phyloP scores from a whole-genome alignment of 2,113 vertebrate species.

The Saimiri boliviensis region DNA sequence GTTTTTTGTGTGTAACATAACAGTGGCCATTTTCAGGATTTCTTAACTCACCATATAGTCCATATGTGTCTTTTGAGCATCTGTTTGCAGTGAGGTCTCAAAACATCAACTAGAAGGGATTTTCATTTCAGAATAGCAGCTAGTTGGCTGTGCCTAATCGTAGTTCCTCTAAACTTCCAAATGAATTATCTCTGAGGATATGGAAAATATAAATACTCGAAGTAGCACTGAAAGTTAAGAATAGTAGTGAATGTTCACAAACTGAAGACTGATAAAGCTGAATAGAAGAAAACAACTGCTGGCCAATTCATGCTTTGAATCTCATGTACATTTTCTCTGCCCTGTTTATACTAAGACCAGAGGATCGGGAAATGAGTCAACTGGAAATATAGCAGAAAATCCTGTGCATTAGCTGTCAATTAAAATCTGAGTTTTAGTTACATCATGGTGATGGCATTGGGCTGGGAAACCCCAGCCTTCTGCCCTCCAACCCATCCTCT shows the following conservation, averaged over 20 bases:
- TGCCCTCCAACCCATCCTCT: background rate
- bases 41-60: background rate
- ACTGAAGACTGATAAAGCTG: background rate
- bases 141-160: background rate
- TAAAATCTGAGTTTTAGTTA: background rate
- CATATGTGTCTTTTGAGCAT: background rate
- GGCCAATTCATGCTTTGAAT: background rate
- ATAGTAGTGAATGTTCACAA: background rate
- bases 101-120: background rate
- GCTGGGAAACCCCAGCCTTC: background rate
- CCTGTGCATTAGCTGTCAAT: background rate
- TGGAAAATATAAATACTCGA: background rate
- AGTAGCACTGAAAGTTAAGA: background rate
- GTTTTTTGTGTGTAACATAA: background rate
- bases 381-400: background rate
- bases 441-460: background rate
- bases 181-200: conserved; percentile 5
- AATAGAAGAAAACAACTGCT: background rate
- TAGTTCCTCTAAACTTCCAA: background rate
- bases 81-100: background rate
- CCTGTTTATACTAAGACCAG: background rate
- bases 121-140: conserved; percentile 24
- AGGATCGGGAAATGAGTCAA: background rate
- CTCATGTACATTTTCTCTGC: background rate
- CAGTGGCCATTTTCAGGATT: background rate